Percentiles rank a stretch among this genome's conserved stretches.
phyloP scores from a whole-genome alignment of 2,113 vertebrate genomes.

The Meles meles region DNA sequence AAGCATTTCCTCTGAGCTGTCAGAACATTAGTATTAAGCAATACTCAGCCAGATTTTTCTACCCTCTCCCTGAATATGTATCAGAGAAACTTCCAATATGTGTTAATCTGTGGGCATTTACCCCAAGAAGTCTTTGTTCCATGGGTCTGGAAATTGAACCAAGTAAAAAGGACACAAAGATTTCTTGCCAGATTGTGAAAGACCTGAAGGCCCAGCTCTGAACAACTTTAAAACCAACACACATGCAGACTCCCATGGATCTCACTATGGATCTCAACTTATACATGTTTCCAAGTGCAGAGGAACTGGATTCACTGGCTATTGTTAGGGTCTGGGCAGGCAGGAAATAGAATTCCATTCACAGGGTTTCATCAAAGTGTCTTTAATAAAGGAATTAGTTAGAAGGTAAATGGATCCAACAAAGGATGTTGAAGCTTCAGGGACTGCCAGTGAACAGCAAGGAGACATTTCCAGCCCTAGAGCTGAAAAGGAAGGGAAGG shows the following conservation, averaged over 20 bases:
- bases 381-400: constrained; percentile 2
- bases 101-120: neutral
- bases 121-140: constrained; percentile 12
- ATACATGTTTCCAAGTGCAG: neutral
- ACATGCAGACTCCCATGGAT: neutral
- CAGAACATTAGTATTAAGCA: constrained; percentile 15
- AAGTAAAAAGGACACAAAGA: constrained; percentile 10
- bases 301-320: neutral
- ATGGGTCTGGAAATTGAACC: constrained; percentile 6
- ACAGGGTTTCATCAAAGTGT: neutral
- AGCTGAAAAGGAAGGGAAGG: neutral
- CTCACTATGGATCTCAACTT: neutral
- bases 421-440: neutral
- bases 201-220: neutral
- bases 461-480: neutral
- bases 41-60: neutral
- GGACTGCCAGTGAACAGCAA: neutral
- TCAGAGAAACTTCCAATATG: neutral
- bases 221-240: neutral
- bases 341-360: neutral
- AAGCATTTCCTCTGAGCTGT: constrained; percentile 4
- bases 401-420: neutral
- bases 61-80: neutral
- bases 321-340: neutral
- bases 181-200: constrained; percentile 38